phyloP scores from a whole-genome alignment of 2,888 invertebrate species.

The Galerucella pusilla region DNA sequence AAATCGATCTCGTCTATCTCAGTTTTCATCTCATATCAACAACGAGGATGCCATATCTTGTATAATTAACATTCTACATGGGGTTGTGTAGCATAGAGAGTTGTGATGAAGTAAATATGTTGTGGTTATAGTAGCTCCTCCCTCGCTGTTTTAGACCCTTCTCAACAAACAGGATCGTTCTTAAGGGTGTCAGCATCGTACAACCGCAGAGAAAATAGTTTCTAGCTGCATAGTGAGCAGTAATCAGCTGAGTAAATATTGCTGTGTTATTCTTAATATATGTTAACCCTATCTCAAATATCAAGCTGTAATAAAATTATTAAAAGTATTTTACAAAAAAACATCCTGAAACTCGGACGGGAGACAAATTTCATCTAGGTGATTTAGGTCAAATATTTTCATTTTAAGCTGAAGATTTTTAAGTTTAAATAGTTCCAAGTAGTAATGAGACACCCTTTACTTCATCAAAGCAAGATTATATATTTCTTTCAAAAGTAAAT shows the following conservation, averaged over 20 bases:
- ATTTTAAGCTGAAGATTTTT: no score
- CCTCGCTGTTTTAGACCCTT: slow-evolving; percentile 41
- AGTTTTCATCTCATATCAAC: slow-evolving; percentile 3
- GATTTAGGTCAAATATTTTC: no score
- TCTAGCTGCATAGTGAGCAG: not conserved
- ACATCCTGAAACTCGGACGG: no score
- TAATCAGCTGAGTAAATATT: not conserved
- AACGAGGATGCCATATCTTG: slow-evolving; percentile 4
- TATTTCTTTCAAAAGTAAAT: no score
- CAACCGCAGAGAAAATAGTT: not conserved
- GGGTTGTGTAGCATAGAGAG: slow-evolving; percentile 45
- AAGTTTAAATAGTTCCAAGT: no score
- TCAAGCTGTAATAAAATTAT: not conserved
- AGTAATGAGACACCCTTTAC: no score
- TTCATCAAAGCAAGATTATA: no score
- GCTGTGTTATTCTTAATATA: not conserved
- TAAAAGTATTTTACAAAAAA: no score
- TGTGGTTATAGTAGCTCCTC: slow-evolving; percentile 46
- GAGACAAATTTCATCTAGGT: no score
- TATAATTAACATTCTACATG: slow-evolving; percentile 39
- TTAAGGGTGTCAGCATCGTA: not conserved
- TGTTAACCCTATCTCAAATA: not conserved
- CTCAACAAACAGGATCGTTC: slow-evolving; percentile 7
- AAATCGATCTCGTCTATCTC: not conserved
- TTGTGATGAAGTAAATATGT: slow-evolving; percentile 54